phyloP scores from a whole-genome alignment of 2,888 invertebrate genomes.

The Pseudococcus viburni region DNA sequence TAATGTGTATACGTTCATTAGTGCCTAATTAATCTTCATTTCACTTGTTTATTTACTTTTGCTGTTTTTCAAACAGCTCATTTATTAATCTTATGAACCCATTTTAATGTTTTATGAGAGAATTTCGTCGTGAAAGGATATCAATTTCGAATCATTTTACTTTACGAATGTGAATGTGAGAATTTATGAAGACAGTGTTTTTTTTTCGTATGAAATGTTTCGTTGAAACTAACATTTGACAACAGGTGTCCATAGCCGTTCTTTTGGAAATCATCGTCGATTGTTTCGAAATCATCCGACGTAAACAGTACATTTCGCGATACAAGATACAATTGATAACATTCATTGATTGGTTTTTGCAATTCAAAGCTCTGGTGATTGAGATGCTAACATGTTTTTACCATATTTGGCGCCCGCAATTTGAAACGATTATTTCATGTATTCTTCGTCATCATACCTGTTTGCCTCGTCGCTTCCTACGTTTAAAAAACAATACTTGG shows the following conservation, averaged over 20 bases:
- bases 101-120: not conserved
- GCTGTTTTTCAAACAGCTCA: not conserved
- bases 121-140: not conserved
- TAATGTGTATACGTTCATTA: not conserved
- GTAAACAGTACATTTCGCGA: not conserved
- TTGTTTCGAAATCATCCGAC: not conserved
- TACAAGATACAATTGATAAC: constrained; percentile 26
- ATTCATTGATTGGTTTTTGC: constrained; percentile 19
- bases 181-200: not conserved
- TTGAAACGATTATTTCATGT: not conserved
- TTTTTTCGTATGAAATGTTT: not conserved
- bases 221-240: not conserved
- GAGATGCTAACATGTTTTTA: constrained; percentile 39
- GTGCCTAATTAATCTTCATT: not conserved
- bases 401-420: constrained; percentile 53
- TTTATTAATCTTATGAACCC: not conserved
- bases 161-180: not conserved
- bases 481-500: constrained; percentile 29
- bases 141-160: not conserved
- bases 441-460: constrained; percentile 42
- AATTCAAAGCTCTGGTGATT: constrained; percentile 7
- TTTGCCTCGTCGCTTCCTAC: constrained; percentile 55
- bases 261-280: not conserved
- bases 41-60: not conserved
- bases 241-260: not conserved